phyloP scores from a whole-genome alignment of 1,140 invertebrate species.

The Drosophila tsacasi region DNA sequence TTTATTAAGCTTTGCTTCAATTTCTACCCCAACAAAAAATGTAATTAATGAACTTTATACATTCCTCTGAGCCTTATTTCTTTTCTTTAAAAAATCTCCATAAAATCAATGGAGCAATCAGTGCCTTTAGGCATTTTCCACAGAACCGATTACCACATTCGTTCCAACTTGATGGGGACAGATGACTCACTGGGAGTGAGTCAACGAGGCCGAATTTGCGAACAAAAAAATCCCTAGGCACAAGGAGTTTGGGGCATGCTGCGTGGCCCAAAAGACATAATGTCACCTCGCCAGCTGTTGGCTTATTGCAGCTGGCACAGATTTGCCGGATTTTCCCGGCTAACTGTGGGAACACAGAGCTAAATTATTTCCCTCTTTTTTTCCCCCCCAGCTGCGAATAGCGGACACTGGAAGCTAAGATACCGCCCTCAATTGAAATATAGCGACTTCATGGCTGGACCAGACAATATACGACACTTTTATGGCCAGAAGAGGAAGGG shows the following conservation, averaged over 20 bases:
- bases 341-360: conserved; percentile 45
- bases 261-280: conserved; percentile 89
- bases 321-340: conserved; percentile 16
- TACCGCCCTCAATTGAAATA: conserved; percentile 87
- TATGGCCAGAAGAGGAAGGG: conserved; percentile 84
- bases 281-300: conserved; percentile 37
- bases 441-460: conserved; percentile 89
- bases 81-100: neutral
- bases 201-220: conserved; percentile 46
- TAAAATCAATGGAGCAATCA: conserved; percentile 24
- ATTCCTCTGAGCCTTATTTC: too few species aligned
- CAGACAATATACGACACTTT: conserved; percentile 94
- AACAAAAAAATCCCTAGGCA: conserved; percentile 56
- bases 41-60: neutral
- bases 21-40: neutral
- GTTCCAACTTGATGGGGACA: conserved; percentile 48
- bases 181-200: conserved; percentile 87
- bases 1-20: neutral
- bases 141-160: conserved; percentile 30
- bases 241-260: conserved; percentile 89
- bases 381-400: conserved; percentile 6
- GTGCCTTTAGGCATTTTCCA: conserved; percentile 10
- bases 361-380: conserved; percentile 31
- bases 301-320: conserved; percentile 35
- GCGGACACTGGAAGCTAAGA: conserved; percentile 88